Conservation (phyloP, 2,113 vertebrate genomes). For the Coracopsis vasa region DNA sequence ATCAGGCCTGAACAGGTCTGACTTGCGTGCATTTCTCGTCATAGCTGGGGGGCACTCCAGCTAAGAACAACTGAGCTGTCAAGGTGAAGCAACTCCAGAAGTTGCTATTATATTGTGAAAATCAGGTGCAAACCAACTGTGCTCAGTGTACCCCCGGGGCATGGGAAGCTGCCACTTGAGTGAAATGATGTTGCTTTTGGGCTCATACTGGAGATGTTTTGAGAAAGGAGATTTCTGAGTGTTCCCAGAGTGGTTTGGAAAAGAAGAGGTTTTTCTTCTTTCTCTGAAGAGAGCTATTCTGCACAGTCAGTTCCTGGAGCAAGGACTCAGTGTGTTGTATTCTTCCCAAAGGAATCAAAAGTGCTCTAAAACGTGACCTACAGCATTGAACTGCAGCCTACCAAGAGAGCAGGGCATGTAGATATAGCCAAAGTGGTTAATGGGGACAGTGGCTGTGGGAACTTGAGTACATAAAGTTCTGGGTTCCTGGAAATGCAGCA, state of each 20-base stretch:
- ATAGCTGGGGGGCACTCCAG: background rate
- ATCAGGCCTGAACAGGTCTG: conserved; percentile 23
- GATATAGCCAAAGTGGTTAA: background rate
- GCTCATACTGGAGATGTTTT: background rate
- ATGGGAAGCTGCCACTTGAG: background rate
- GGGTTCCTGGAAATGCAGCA: background rate
- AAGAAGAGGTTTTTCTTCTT: background rate
- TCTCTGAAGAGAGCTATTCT: background rate
- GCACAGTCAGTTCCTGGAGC: background rate
- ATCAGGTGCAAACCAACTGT: background rate
- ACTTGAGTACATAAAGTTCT: background rate
- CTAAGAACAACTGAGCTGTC: background rate
- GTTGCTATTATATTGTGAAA: background rate
- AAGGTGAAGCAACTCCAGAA: background rate
- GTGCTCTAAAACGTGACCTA: background rate
- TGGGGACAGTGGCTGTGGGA: background rate
- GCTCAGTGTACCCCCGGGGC: background rate
- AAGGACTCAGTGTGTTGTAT: background rate
- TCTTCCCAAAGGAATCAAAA: background rate
- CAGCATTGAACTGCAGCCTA: background rate
- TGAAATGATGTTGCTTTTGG: background rate
- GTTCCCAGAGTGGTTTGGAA: background rate
- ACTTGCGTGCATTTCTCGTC: background rate
- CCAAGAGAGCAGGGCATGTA: background rate
- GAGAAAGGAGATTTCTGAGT: background rate